A percentile compares a stretch with the other conserved stretches of the same genome.
phyloP scores from a whole-genome alignment of 2,113 vertebrate species.

The Myotis lucifugus region DNA sequence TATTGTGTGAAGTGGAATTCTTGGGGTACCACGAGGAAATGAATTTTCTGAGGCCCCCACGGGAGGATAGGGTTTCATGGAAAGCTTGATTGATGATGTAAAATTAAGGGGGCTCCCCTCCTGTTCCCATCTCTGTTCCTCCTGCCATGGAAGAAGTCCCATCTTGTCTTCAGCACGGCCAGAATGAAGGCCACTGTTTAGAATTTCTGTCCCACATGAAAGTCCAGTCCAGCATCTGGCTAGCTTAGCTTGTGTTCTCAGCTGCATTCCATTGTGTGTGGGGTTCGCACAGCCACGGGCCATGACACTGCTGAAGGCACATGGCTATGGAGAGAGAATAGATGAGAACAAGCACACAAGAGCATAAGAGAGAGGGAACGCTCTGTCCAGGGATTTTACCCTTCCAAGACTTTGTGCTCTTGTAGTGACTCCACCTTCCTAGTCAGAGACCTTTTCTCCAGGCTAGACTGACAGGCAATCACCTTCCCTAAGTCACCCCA shows the following conservation, averaged over 20 bases:
- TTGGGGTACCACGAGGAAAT: neutral
- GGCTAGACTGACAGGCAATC: neutral
- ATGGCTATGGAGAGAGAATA: neutral
- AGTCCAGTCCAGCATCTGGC: neutral
- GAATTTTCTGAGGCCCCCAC: neutral
- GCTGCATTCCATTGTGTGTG: neutral
- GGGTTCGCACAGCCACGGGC: too few relatives aligned
- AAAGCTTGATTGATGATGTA: neutral
- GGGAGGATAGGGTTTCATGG: neutral
- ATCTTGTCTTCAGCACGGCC: neutral
- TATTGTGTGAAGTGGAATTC: neutral
- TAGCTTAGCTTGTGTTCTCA: neutral
- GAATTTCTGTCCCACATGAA: neutral
- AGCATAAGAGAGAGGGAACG: neutral
- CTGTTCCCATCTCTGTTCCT: neutral
- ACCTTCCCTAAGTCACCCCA: too few relatives aligned
- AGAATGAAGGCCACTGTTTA: neutral
- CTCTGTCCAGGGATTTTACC: neutral
- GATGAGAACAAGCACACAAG: neutral
- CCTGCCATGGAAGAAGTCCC: neutral
- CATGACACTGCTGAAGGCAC: neutral
- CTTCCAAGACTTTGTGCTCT: neutral
- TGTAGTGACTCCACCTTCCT: neutral
- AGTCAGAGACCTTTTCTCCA: neutral
- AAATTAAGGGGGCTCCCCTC: neutral